These are phyloP conservation scores for Apostichopus californicus DNA, from an alignment of 35 echinoderm and acorn worm genomes.

Conservation along the genomic window DNA sequence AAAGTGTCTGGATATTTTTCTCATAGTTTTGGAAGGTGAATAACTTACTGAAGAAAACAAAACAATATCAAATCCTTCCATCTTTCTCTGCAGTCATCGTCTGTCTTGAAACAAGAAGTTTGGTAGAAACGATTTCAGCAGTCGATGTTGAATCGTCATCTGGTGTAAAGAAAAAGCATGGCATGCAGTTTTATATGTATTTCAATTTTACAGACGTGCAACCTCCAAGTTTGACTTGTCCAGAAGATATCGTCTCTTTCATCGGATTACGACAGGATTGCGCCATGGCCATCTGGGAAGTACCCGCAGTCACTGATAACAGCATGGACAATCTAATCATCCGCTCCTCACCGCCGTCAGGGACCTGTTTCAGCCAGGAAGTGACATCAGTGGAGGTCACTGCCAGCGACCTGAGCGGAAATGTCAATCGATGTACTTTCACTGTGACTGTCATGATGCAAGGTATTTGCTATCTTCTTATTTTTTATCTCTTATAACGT, in stretches of 20 bases:
- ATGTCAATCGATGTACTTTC: conserved; percentile 27
- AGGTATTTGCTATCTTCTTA: not conserved
- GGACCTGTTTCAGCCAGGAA: not conserved
- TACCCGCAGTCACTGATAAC: not conserved
- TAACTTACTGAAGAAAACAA: no score
- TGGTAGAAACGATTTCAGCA: no score
- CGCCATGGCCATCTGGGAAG: not conserved
- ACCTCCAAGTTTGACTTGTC: not conserved
- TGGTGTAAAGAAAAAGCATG: no score
- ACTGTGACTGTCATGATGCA: not conserved
- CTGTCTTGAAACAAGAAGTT: no score
- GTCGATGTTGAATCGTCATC: no score
- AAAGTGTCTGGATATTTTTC: no score
- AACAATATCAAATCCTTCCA: no score
- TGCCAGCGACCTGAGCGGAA: conserved; percentile 23
- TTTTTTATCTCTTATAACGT: no score
- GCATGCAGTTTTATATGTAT: not conserved
- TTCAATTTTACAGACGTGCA: not conserved
- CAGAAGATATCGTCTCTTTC: not conserved
- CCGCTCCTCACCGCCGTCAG: not conserved
- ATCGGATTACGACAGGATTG: not conserved
- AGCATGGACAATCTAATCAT: not conserved
- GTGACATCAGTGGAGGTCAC: not conserved
- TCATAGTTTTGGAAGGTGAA: no score
- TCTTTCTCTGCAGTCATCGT: no score